A percentile compares a stretch with the other conserved stretches of the same genome.
Evolutionary conservation across 2,797 vertebrate genomes (phyloP).

Genomic region (Lithobates pipiens): DNA sequence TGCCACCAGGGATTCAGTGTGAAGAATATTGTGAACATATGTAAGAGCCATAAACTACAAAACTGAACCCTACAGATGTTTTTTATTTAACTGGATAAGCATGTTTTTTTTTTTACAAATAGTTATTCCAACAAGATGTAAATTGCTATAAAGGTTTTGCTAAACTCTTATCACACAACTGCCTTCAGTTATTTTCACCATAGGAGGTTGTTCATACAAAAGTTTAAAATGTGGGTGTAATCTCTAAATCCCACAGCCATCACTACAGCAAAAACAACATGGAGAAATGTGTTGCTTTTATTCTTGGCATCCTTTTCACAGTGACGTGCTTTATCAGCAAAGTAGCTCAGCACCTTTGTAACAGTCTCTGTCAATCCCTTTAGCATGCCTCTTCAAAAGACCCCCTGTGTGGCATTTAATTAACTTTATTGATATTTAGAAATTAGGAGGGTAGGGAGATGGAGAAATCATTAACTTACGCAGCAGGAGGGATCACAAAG

Average conservation of each 20-base stretch:
- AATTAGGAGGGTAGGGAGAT: constrained; percentile 84
- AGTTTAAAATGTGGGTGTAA: neutral
- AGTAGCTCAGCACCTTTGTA: constrained; percentile 36
- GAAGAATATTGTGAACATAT: neutral
- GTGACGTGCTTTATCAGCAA: constrained; percentile 23
- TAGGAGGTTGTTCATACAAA: neutral
- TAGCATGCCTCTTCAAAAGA: constrained; percentile 64
- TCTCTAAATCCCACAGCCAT: neutral
- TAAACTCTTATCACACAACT: neutral
- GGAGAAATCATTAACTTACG: constrained; percentile 81
- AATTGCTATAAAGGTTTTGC: neutral
- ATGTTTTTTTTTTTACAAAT: neutral
- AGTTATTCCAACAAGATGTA: neutral
- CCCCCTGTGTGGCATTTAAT: constrained; percentile 78
- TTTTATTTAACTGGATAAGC: neutral
- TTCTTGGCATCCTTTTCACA: constrained; percentile 9
- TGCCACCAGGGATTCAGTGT: neutral
- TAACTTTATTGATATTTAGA: constrained; percentile 88
- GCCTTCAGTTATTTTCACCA: neutral
- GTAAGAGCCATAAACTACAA: neutral
- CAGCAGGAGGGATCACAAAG: constrained; percentile 69
- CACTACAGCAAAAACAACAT: neutral
- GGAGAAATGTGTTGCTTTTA: neutral
- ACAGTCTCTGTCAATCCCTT: constrained; percentile 46
- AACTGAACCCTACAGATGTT: neutral